Evolutionary conservation across 2,113 vertebrate genomes (phyloP).

Genomic region (Vombatus ursinus): DNA sequence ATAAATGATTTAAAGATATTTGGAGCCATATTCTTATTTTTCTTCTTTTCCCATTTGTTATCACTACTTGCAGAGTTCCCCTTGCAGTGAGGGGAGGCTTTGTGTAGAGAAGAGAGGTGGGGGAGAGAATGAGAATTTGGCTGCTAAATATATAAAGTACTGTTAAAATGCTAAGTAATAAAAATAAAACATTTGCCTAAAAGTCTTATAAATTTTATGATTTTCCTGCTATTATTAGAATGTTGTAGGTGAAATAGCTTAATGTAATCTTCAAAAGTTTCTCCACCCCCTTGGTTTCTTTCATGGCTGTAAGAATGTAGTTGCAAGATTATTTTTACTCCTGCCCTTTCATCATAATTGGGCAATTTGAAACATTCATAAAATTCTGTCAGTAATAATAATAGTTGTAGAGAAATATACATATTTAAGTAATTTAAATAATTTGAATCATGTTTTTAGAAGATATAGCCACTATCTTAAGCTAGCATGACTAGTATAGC

Average conservation of each 20-base stretch:
- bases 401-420: conserved; percentile 49
- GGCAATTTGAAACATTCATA: conserved; percentile 58
- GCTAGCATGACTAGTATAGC: conserved; percentile 31
- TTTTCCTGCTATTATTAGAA: conserved; percentile 64
- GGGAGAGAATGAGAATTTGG: conserved; percentile 26
- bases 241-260: conserved; percentile 51
- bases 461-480: conserved; percentile 30
- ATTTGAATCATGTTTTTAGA: conserved; percentile 47
- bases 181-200: conserved; percentile 49
- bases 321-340: conserved; percentile 45
- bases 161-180: conserved; percentile 36
- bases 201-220: not conserved
- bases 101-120: not conserved
- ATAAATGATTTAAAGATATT: conserved; percentile 56
- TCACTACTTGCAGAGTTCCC: not conserved
- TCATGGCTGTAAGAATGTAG: conserved; percentile 47
- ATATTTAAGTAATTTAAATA: conserved; percentile 58
- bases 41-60: conserved; percentile 14
- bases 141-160: not conserved
- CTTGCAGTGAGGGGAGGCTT: conserved; percentile 31
- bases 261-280: conserved; percentile 60
- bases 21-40: conserved; percentile 43
- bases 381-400: conserved; percentile 40
- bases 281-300: conserved; percentile 3
- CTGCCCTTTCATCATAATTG: conserved; percentile 39